A percentile compares a stretch with the other conserved stretches of the same genome.
These are phyloP conservation scores for Hippoglossus stenolepis DNA, from an alignment of 2,113 vertebrate species.

Conservation along the genomic window DNA sequence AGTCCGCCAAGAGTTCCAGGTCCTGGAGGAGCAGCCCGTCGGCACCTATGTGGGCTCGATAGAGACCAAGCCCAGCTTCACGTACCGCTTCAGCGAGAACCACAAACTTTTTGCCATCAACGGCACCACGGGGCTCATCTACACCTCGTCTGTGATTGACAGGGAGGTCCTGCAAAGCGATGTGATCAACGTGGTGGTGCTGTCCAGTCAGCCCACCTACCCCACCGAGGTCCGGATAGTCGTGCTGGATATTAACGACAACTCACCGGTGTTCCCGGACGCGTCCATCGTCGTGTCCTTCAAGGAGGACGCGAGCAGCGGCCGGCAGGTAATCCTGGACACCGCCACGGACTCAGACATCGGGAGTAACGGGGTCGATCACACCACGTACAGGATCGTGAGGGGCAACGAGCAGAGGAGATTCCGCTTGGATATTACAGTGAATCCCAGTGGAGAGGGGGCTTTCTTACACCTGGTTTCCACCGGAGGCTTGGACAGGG, in stretches of 20 bases:
- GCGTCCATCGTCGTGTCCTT: conserved; percentile 94
- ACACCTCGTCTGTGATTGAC: conserved; percentile 92
- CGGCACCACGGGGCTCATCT: conserved; percentile 89
- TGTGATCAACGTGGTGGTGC: conserved; percentile 95
- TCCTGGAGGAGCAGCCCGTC: conserved; percentile 93
- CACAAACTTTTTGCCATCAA: conserved; percentile 95
- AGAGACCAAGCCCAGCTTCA: conserved; percentile 91
- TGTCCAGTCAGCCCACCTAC: conserved; percentile 97
- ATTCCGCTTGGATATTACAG: conserved; percentile 94
- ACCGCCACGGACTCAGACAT: conserved; percentile 95
- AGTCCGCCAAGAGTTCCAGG: conserved; percentile 93
- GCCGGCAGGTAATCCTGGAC: conserved; percentile 96
- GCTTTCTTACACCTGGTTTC: conserved; percentile 97
- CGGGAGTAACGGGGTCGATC: conserved; percentile 94
- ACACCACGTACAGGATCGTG: conserved; percentile 94
- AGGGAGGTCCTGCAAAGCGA: conserved; percentile 90
- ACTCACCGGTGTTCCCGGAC: conserved; percentile 95
- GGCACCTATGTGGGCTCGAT: conserved; percentile 95
- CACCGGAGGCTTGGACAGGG: conserved; percentile 92
- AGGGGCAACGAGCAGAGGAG: conserved; percentile 91
- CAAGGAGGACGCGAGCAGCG: conserved; percentile 96
- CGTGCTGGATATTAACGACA: conserved; percentile 96
- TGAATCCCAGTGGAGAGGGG: conserved; percentile 97
- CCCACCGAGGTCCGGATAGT: conserved; percentile 96
- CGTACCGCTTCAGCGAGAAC: conserved; percentile 95